These are phyloP conservation scores for Clarias macrocephalus DNA, from an alignment of 2,113 vertebrate species.

Conservation along the genomic window DNA sequence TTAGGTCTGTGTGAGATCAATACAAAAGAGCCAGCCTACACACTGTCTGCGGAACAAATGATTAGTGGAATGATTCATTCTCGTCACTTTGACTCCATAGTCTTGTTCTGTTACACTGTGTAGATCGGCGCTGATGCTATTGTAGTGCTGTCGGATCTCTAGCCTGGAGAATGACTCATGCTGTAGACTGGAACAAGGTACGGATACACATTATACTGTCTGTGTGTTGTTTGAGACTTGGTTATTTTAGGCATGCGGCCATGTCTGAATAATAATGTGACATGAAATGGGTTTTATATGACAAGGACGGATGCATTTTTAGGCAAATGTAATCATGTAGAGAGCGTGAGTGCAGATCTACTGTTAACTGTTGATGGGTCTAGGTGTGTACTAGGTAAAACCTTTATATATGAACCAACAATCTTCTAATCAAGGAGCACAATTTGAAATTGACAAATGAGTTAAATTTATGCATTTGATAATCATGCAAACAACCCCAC, in stretches of 20 bases:
- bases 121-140: conserved; percentile 27
- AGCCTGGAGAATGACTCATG: conserved; percentile 29
- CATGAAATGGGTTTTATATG: conserved; percentile 1
- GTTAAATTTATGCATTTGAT: neutral
- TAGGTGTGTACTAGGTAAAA: neutral
- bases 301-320: neutral
- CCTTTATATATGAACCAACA: neutral
- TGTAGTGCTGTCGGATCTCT: conserved; percentile 32
- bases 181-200: conserved; percentile 18
- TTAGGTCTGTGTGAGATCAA: conserved; percentile 13
- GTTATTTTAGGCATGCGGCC: conserved; percentile 1
- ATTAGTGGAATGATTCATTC: conserved; percentile 35
- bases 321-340: neutral
- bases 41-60: conserved; percentile 18
- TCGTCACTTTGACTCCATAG: conserved; percentile 19
- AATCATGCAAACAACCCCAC: neutral
- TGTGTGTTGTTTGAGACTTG: conserved; percentile 1
- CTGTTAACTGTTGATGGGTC: neutral
- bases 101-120: conserved; percentile 25
- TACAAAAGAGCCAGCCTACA: neutral
- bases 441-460: neutral
- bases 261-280: conserved; percentile 20
- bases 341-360: neutral
- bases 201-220: neutral
- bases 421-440: neutral